phyloP scores from a whole-genome alignment of 2,113 vertebrate genomes.

The Macrotus californicus region DNA sequence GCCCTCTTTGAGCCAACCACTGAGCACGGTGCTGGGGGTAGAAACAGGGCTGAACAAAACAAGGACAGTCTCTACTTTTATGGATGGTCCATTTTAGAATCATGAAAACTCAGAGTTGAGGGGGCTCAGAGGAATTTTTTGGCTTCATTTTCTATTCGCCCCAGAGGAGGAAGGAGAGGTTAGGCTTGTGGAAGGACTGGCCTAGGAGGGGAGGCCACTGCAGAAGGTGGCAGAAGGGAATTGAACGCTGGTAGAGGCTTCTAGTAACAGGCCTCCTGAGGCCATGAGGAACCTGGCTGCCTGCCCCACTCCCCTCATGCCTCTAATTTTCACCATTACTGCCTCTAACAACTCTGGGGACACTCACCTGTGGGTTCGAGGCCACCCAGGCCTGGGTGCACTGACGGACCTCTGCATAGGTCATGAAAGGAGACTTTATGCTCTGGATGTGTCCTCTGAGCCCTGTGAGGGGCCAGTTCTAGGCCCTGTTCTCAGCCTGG shows the following conservation, averaged over 20 bases:
- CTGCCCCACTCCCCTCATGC: too few relatives aligned
- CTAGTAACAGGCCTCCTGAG: background rate
- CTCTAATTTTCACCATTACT: background rate
- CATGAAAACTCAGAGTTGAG: background rate
- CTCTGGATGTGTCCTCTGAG: too few relatives aligned
- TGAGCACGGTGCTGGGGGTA: background rate
- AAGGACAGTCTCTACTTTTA: background rate
- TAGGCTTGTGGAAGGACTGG: background rate
- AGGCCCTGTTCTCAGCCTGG: background rate
- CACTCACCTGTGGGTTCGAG: background rate
- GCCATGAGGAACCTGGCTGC: background rate
- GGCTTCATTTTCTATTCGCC: background rate
- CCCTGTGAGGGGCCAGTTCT: fast-evolving
- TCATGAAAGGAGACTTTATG: background rate
- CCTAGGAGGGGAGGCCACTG: background rate
- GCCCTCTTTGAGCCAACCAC: background rate
- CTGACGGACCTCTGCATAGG: background rate
- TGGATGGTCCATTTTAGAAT: background rate
- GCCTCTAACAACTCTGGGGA: background rate
- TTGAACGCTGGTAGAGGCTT: background rate
- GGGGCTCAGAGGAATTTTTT: background rate
- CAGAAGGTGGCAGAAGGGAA: too few relatives aligned
- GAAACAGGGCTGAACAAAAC: background rate
- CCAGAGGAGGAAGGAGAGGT: background rate
- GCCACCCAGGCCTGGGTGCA: background rate